A percentile compares a stretch with the other conserved stretches of the same genome.
Evolutionary conservation across 2,888 invertebrate genomes (phyloP).

Genomic region (Athetis lepigone): DNA sequence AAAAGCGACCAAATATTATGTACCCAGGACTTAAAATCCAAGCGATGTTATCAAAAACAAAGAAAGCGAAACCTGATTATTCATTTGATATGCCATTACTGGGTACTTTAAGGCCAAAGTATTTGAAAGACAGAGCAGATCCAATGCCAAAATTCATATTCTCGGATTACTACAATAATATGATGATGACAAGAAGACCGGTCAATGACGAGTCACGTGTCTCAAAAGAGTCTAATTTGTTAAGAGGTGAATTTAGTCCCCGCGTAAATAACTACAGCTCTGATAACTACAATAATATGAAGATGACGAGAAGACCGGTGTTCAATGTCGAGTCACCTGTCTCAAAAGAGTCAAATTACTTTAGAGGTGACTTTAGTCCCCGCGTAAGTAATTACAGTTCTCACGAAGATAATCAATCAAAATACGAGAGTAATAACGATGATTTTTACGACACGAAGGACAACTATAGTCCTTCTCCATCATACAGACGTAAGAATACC

Average conservation of each 20-base stretch:
- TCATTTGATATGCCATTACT: constrained; percentile 63
- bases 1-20: constrained; percentile 67
- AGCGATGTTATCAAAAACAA: constrained; percentile 33
- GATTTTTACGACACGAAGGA: no score
- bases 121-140: constrained; percentile 70
- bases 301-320: constrained; percentile 29
- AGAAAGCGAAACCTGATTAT: constrained; percentile 31
- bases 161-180: constrained; percentile 57
- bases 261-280: no score
- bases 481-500: constrained; percentile 35
- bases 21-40: constrained; percentile 47
- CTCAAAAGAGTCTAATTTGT: no score
- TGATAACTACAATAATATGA: constrained; percentile 47
- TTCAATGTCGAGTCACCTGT: neutral
- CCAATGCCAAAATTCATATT: constrained; percentile 69
- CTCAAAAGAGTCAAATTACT: constrained; percentile 37
- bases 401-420: no score
- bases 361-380: no score
- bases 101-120: constrained; percentile 62
- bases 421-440: no score
- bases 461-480: constrained; percentile 40
- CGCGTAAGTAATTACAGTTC: no score
- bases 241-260: no score
- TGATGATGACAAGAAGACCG: constrained; percentile 39
- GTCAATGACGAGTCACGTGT: neutral